A percentile compares a stretch with the other conserved stretches of the same genome.
Evolutionary conservation across 2,797 vertebrate genomes (phyloP).

Genomic region (Myiotriccus ornatus): DNA sequence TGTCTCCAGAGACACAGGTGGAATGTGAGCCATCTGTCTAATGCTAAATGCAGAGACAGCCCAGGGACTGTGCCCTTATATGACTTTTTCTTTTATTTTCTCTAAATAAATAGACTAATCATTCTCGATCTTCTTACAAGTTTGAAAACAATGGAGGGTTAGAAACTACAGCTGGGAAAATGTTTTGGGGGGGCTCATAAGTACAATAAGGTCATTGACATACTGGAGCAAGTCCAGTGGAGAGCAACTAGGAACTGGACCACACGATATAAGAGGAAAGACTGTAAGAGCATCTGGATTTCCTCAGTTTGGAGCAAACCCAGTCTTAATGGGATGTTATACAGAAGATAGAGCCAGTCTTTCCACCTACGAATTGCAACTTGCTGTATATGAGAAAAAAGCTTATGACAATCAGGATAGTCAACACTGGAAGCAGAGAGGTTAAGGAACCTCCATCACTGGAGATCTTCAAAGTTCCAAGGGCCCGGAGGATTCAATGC

Average conservation of each 20-base stretch:
- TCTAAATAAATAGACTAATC: slow-evolving; percentile 10
- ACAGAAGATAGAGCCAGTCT: neutral
- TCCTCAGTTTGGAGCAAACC: neutral
- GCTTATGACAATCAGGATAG: neutral
- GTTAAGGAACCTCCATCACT: neutral
- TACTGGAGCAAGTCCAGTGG: neutral
- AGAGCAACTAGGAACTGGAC: neutral
- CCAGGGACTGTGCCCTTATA: neutral
- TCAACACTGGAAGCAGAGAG: neutral
- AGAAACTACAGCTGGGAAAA: slow-evolving; percentile 11
- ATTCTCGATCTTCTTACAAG: slow-evolving; percentile 3
- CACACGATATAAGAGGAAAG: neutral
- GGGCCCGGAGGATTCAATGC: neutral
- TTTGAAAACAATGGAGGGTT: slow-evolving; percentile 22
- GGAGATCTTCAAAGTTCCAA: neutral
- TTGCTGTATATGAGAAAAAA: neutral
- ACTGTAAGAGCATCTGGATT: neutral
- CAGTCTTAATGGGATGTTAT: neutral
- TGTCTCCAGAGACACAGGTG: slow-evolving; percentile 62
- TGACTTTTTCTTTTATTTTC: slow-evolving; percentile 37
- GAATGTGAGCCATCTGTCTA: slow-evolving; percentile 58
- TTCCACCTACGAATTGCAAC: neutral
- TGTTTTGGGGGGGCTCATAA: neutral
- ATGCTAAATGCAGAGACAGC: slow-evolving; percentile 26
- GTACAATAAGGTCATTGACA: neutral